A percentile compares a stretch with the other conserved stretches of the same genome.
Evolutionary conservation across 2,888 invertebrate species (phyloP).

Genomic region (Branchinecta sandiegonensis): DNA sequence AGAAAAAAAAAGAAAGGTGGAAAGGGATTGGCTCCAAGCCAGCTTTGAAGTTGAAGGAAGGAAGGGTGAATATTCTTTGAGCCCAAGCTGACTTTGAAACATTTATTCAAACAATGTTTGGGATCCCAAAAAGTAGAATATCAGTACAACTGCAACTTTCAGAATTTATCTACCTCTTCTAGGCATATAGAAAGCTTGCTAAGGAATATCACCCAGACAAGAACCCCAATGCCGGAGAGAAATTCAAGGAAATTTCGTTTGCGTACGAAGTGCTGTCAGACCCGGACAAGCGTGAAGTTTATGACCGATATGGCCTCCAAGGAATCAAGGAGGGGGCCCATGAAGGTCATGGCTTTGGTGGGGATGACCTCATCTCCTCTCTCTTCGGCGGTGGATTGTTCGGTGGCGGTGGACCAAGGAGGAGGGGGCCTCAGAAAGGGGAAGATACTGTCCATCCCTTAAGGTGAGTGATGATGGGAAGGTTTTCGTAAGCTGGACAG

Average conservation of each 20-base stretch:
- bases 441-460: slow-evolving; percentile 70
- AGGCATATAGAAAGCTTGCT: slow-evolving; percentile 81
- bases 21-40: too few relatives aligned
- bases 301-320: slow-evolving; percentile 73
- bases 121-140: too few relatives aligned
- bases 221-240: slow-evolving; percentile 77
- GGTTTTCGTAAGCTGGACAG: not conserved
- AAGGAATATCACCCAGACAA: slow-evolving; percentile 85
- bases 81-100: too few relatives aligned
- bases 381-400: slow-evolving; percentile 45
- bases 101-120: too few relatives aligned
- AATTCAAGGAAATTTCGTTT: slow-evolving; percentile 89
- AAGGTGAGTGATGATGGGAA: slow-evolving; percentile 38
- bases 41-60: too few relatives aligned
- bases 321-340: slow-evolving; percentile 65
- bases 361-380: slow-evolving; percentile 52
- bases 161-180: slow-evolving; percentile 32
- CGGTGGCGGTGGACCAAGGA: slow-evolving; percentile 37
- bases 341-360: slow-evolving; percentile 39
- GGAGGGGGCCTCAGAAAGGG: slow-evolving; percentile 45
- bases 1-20: too few relatives aligned
- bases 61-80: too few relatives aligned
- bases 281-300: slow-evolving; percentile 65
- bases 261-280: slow-evolving; percentile 87
- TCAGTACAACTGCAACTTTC: too few relatives aligned